Percentiles rank a stretch among this genome's conserved stretches.
Conservation (phyloP, 2,113 vertebrate species). For the Catharus bicknelli region DNA sequence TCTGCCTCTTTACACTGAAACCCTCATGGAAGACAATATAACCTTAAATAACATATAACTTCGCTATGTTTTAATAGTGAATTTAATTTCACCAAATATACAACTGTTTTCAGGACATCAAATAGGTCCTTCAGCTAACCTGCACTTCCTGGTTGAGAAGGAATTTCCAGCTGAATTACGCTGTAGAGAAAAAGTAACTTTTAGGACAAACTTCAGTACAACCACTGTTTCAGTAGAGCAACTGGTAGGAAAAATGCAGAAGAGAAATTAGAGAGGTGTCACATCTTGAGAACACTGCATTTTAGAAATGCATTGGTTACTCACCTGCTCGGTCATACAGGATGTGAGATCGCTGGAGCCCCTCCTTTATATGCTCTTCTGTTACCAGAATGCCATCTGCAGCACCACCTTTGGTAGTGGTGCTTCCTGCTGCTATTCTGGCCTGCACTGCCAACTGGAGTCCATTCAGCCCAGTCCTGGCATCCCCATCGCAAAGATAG, state of each 20-base stretch:
- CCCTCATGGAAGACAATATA: background rate
- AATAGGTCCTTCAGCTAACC: background rate
- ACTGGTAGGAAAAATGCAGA: background rate
- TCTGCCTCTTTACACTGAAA: background rate
- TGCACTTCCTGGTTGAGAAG: background rate
- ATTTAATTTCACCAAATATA: background rate
- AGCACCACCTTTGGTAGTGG: background rate
- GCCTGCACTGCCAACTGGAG: constrained; percentile 93
- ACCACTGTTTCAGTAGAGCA: background rate
- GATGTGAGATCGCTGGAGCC: constrained; percentile 93
- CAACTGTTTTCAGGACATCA: background rate
- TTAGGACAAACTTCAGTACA: background rate
- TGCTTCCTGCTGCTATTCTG: constrained; percentile 69
- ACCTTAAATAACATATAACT: background rate
- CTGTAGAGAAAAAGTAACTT: background rate
- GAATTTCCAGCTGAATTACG: background rate
- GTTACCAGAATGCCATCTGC: constrained; percentile 76
- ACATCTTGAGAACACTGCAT: background rate
- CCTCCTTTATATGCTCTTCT: constrained; percentile 91
- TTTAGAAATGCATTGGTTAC: background rate
- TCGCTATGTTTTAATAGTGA: too few relatives aligned
- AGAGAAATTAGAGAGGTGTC: background rate
- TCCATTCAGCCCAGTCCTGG: constrained; percentile 87
- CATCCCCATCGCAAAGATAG: constrained; percentile 92
- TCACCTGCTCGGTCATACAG: constrained; percentile 95